Evolutionary conservation across 2,113 vertebrate genomes (phyloP), one percentile per base, ranked within the genome.

Genomic region (Elanoides forficatus): DNA sequence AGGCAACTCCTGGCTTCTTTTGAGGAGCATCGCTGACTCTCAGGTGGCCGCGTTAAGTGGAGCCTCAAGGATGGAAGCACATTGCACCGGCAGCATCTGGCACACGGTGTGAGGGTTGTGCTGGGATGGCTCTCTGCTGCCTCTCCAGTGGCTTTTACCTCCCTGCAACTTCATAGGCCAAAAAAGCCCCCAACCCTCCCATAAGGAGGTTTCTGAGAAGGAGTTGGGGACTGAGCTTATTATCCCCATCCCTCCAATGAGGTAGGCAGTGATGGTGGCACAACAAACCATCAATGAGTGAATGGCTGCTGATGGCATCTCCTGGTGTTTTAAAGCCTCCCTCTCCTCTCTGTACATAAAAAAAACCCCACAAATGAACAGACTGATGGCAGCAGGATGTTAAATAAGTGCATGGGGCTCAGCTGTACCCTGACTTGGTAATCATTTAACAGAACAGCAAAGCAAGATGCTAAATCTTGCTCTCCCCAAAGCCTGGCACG

Each of bases 71-170:
- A 11, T 8, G 15, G 55, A 9, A 22, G 52, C 8, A 38, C 1
- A 1, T 58, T 38, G 42, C 42, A 29, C 15, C 1, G 2, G 40
- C 63, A 58, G 21, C 32, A 16, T 10, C 34, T 40, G 13, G 21
- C 27, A 32, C 2, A 2, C 27, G 17, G 10, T 0, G 2, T 3
- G 1, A 47, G 16, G 84, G 42, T 15, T 23, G 25, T 45, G 13
- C 32, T 71, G 32, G 40, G 66, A 7, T 0, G 3, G 9, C 27
- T 62, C 65, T 17, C 25, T 21, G 36, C 36, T 59, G 25, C 45
- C 11, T 52, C 6, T 34, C n/a, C 45, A 25, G 52, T 3, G 1
- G 30, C n/a, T 50, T 78, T 43, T 59, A 52, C 36, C 15, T n/a
- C 62, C 25, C 19, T 47, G n/a, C 22, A 55, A 20, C 27, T 56